A percentile compares a stretch with the other conserved stretches of the same genome.
These are phyloP conservation scores for Rhagologus leucostigma DNA, from an alignment of 2,113 vertebrate species.

Conservation along the genomic window DNA sequence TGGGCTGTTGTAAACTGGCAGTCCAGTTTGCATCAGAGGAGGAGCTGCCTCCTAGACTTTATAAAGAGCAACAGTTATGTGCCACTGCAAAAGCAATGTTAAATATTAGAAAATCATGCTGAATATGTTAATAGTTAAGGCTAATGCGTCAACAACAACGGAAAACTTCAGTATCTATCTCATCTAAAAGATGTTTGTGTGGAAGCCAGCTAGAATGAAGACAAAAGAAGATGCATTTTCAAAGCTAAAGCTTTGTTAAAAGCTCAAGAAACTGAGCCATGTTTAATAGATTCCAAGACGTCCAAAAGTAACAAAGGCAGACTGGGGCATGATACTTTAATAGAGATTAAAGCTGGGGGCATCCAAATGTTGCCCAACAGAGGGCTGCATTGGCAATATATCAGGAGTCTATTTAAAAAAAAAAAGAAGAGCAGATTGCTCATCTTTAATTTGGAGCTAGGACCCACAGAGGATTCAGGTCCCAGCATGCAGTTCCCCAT, in stretches of 20 bases:
- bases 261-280: constrained; percentile 42
- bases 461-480: constrained; percentile 48
- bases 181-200: constrained; percentile 57
- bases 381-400: constrained; percentile 58
- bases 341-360: constrained; percentile 62
- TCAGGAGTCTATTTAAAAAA: constrained; percentile 47
- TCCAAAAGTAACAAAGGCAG: constrained; percentile 55
- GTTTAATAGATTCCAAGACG: constrained; percentile 51
- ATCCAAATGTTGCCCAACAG: constrained; percentile 67
- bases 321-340: constrained; percentile 53
- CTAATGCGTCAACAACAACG: constrained; percentile 57
- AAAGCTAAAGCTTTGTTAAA: constrained; percentile 61
- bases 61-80: constrained; percentile 8
- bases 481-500: constrained; percentile 52
- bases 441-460: constrained; percentile 63
- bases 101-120: constrained; percentile 58
- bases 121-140: constrained; percentile 62
- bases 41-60: constrained; percentile 5
- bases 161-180: constrained; percentile 52
- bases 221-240: constrained; percentile 64
- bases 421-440: constrained; percentile 25
- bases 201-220: constrained; percentile 54
- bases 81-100: not conserved
- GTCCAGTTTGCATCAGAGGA: constrained; percentile 33
- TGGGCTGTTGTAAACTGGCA: constrained; percentile 50